phyloP scores from a whole-genome alignment of 1,140 invertebrate species.

The Drosophila murphyi region DNA sequence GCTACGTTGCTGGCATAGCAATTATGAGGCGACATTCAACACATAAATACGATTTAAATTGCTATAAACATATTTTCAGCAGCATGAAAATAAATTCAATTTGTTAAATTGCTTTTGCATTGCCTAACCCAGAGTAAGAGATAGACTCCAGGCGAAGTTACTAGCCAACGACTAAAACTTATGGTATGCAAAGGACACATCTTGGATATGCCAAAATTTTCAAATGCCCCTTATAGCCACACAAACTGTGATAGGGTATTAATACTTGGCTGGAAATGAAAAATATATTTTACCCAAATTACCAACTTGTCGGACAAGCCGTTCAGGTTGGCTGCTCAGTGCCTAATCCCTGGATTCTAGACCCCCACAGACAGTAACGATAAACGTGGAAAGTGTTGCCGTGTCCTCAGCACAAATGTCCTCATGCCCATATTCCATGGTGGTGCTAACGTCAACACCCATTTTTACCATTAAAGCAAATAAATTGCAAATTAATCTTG shows the following conservation, averaged over 20 bases:
- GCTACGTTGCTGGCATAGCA: slow-evolving; percentile 42
- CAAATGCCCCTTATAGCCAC: too few species aligned
- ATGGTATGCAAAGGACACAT: not conserved
- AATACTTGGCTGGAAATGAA: slow-evolving; percentile 54
- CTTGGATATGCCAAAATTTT: too few species aligned
- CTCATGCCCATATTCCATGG: not conserved
- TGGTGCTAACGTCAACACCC: slow-evolving; percentile 18
- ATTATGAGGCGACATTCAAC: slow-evolving; percentile 54
- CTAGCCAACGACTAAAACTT: not conserved
- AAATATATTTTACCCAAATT: slow-evolving; percentile 62
- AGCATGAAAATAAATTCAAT: slow-evolving; percentile 77
- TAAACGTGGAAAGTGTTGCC: slow-evolving; percentile 60
- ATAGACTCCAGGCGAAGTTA: not conserved
- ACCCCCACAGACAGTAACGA: not conserved
- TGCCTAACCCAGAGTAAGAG: slow-evolving; percentile 22
- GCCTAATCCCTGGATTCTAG: slow-evolving; percentile 12
- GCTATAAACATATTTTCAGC: slow-evolving; percentile 74
- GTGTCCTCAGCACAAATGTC: slow-evolving; percentile 4
- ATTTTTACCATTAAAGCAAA: slow-evolving; percentile 66
- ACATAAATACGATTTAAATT: slow-evolving; percentile 62
- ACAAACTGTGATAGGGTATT: slow-evolving; percentile 3
- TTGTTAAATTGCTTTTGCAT: slow-evolving; percentile 76
- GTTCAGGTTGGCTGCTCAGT: slow-evolving; percentile 2
- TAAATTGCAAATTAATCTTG: slow-evolving; percentile 83
- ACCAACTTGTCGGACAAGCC: slow-evolving; percentile 43